A percentile compares a stretch with the other conserved stretches of the same genome.
Conservation (phyloP, 2,888 invertebrate species). For the Agonopterix subpropinquella region DNA sequence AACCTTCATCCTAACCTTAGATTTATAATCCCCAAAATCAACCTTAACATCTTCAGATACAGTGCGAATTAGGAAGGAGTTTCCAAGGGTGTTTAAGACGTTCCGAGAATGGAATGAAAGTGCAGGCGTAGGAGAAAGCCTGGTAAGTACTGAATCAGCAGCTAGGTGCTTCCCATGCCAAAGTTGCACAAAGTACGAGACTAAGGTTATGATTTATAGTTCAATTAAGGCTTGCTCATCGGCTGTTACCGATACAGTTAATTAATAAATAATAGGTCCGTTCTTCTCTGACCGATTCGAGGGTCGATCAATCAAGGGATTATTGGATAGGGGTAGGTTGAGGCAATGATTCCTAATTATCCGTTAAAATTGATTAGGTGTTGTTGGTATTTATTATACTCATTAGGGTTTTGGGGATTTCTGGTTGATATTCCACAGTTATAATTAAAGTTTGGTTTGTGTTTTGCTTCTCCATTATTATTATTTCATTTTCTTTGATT, state of each 20-base stretch:
- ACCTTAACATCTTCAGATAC: constrained; percentile 19
- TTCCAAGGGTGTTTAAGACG: constrained; percentile 16
- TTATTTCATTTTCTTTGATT: too few species aligned
- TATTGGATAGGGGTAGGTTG: constrained; percentile 11
- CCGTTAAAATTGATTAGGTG: constrained; percentile 13
- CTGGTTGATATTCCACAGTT: background rate
- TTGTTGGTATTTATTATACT: constrained; percentile 1
- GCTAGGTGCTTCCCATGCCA: constrained; percentile 51
- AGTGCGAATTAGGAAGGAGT: constrained; percentile 10
- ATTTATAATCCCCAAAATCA: constrained; percentile 21
- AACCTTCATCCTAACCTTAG: constrained; percentile 34
- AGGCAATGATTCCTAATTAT: constrained; percentile 12
- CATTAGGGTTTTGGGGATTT: background rate
- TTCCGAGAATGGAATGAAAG: constrained; percentile 28
- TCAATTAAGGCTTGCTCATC: constrained; percentile 59
- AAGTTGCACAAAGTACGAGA: constrained; percentile 43
- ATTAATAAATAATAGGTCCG: constrained; percentile 24
- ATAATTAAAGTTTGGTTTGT: background rate
- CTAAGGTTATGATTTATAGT: constrained; percentile 61
- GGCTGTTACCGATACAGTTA: constrained; percentile 40
- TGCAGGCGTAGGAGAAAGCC: constrained; percentile 56
- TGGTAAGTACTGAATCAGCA: constrained; percentile 62
- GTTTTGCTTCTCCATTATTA: background rate
- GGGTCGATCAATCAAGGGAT: constrained; percentile 19
- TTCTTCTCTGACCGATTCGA: constrained; percentile 16